Percentiles rank a stretch among this genome's conserved stretches.
These are phyloP conservation scores for Sebastes taczanowskii DNA, from an alignment of 2,797 vertebrate genomes.

Conservation along the genomic window DNA sequence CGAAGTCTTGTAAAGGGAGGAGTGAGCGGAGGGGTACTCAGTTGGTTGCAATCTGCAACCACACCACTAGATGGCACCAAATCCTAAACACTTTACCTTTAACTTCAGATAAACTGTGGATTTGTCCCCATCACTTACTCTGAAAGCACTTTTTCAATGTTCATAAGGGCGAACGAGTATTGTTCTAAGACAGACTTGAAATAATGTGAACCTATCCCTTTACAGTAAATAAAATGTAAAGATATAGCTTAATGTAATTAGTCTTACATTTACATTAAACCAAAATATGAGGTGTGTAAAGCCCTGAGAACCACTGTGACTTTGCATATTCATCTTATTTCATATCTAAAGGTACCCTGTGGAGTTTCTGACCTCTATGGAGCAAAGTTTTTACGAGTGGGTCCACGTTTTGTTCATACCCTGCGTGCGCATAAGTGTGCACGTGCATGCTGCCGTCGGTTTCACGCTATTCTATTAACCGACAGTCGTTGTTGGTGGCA, in stretches of 20 bases:
- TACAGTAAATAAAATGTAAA: background rate
- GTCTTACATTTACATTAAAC: background rate
- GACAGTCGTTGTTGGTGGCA: background rate
- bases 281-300: background rate
- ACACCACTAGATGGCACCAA: background rate
- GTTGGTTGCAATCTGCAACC: no score
- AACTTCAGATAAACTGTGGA: background rate
- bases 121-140: background rate
- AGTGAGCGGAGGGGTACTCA: no score
- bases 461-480: background rate
- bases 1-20: no score
- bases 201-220: background rate
- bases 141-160: background rate
- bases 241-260: background rate
- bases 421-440: no score
- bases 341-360: slow-evolving; percentile 37
- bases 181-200: background rate
- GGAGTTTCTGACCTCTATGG: slow-evolving; percentile 13
- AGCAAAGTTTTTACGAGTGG: background rate
- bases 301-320: slow-evolving; percentile 59
- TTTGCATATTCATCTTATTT: slow-evolving; percentile 43
- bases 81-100: background rate
- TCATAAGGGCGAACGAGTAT: background rate
- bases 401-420: background rate
- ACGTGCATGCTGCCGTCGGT: background rate